phyloP scores from a whole-genome alignment of 2,113 vertebrate species.

The Pterocles burchelli region DNA sequence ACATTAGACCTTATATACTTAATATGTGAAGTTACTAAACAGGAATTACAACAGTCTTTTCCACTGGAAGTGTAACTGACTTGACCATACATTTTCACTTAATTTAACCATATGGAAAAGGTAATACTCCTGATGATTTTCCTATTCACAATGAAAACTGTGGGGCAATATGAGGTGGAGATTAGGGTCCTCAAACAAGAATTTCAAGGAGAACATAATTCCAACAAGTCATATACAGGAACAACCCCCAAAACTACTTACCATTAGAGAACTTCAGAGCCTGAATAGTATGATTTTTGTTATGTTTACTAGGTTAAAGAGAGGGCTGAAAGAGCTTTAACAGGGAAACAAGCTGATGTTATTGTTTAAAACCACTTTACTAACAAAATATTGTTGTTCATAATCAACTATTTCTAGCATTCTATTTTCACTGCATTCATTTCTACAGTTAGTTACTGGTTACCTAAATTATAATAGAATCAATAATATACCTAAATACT shows the following conservation, averaged over 20 bases:
- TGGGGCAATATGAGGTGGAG: not conserved
- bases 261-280: not conserved
- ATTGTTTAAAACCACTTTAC: not conserved
- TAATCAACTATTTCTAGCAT: not conserved
- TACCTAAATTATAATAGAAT: not conserved
- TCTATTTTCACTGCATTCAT: not conserved
- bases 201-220: not conserved
- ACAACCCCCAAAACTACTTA: not conserved
- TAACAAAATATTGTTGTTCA: not conserved
- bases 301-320: not conserved
- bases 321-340: not conserved
- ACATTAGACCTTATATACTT: fast-evolving
- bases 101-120: not conserved
- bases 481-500: not conserved
- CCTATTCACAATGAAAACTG: not conserved
- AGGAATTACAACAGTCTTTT: not conserved
- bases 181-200: not conserved
- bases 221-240: not conserved
- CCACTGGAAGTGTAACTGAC: not conserved
- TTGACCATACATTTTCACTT: not conserved
- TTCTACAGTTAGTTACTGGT: not conserved
- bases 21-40: not conserved
- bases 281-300: not conserved
- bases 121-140: not conserved
- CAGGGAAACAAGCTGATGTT: not conserved